These are phyloP conservation scores for Congeria kusceri DNA, from an alignment of 2,888 invertebrate genomes.

Conservation along the genomic window DNA sequence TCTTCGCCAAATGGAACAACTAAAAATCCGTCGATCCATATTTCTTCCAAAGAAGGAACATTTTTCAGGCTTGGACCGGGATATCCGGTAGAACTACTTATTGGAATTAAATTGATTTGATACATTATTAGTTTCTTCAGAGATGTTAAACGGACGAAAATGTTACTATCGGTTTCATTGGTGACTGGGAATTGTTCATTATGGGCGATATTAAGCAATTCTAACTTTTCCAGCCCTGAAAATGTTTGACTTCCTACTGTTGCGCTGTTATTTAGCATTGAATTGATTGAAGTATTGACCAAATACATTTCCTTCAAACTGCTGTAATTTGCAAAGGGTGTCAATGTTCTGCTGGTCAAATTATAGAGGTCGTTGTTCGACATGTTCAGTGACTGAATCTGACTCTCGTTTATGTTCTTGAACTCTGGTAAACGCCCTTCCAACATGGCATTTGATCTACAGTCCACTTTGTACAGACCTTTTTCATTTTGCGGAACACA, in stretches of 20 bases:
- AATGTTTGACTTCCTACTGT: constrained; percentile 14
- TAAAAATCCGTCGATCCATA: constrained; percentile 44
- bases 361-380: neutral
- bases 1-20: constrained; percentile 34
- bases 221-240: constrained; percentile 13
- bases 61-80: constrained; percentile 24
- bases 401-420: no score
- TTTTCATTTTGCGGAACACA: no score
- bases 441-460: no score
- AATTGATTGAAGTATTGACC: constrained; percentile 5
- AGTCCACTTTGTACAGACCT: no score
- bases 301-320: constrained; percentile 12
- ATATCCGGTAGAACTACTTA: constrained; percentile 2
- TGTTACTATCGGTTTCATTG: constrained; percentile 7
- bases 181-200: constrained; percentile 40
- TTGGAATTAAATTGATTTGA: constrained; percentile 27
- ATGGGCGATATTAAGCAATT: constrained; percentile 28
- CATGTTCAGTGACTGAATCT: constrained; percentile 2
- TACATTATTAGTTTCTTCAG: constrained; percentile 34
- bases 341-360: neutral
- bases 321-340: constrained; percentile 8
- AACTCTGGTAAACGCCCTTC: no score
- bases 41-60: constrained; percentile 8
- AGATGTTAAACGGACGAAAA: constrained; percentile 19
- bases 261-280: neutral